Conservation (phyloP, 1,140 invertebrate species). For the Cyclargus thomasi region DNA sequence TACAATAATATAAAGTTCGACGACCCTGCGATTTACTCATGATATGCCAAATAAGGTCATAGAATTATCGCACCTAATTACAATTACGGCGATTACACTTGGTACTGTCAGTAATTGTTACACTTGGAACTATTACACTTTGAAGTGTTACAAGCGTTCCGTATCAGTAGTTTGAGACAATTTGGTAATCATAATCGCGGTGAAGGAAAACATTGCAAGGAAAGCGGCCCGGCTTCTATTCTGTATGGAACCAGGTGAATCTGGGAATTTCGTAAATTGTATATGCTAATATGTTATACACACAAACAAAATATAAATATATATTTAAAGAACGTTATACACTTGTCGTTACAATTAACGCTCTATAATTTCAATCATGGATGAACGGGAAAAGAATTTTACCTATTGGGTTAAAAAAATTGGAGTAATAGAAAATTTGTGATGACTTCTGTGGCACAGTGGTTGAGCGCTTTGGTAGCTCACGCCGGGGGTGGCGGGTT, state of each 20-base stretch:
- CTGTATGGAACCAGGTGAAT: background rate
- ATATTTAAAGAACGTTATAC: no score
- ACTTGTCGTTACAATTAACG: no score
- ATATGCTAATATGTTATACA: background rate
- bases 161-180: slow-evolving; percentile 40
- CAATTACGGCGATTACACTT: slow-evolving; percentile 15
- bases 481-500: no score
- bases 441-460: no score
- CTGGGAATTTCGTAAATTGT: background rate
- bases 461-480: no score
- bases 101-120: slow-evolving; percentile 15
- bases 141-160: slow-evolving; percentile 62
- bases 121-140: slow-evolving; percentile 46
- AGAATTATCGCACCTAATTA: slow-evolving; percentile 25
- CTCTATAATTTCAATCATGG: no score
- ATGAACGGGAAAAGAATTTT: no score
- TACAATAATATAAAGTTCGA: background rate
- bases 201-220: background rate
- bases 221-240: background rate
- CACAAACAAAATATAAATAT: no score
- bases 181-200: slow-evolving; percentile 25
- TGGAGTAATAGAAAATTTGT: no score
- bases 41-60: slow-evolving; percentile 11
- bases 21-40: background rate
- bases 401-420: no score